These are phyloP conservation scores for Geococcyx californianus DNA, from an alignment of 2,113 vertebrate species.

Conservation along the genomic window DNA sequence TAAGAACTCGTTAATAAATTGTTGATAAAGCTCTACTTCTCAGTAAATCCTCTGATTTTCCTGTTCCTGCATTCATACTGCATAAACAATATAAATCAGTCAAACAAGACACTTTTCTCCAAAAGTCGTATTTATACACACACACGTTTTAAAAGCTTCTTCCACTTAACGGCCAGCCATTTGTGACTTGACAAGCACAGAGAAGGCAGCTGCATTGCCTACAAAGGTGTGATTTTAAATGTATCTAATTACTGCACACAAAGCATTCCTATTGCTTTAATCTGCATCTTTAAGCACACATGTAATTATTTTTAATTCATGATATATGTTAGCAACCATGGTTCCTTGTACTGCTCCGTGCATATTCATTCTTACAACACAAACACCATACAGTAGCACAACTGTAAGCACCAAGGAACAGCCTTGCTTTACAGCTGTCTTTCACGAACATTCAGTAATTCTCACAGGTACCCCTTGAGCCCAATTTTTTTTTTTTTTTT, in stretches of 20 bases:
- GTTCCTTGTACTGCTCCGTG: neutral
- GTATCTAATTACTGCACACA: neutral
- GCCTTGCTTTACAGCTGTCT: neutral
- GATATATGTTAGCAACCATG: neutral
- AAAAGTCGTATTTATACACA: neutral
- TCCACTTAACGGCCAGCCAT: fast-evolving
- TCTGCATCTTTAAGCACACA: neutral
- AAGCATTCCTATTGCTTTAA: neutral
- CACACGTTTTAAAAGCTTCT: neutral
- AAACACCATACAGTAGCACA: neutral
- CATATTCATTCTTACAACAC: neutral
- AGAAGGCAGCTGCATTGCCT: neutral
- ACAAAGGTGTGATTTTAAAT: neutral
- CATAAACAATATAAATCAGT: neutral
- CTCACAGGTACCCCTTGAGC: neutral
- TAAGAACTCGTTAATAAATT: neutral
- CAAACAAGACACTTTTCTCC: neutral
- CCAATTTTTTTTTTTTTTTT: neutral
- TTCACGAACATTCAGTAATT: neutral
- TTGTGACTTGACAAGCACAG: neutral
- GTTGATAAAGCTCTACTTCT: neutral
- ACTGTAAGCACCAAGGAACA: neutral
- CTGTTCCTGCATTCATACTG: neutral
- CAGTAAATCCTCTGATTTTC: neutral
- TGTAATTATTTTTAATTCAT: neutral